Evolutionary conservation across 2,888 invertebrate genomes (phyloP).

Genomic region (Drosophila pegasa): DNA sequence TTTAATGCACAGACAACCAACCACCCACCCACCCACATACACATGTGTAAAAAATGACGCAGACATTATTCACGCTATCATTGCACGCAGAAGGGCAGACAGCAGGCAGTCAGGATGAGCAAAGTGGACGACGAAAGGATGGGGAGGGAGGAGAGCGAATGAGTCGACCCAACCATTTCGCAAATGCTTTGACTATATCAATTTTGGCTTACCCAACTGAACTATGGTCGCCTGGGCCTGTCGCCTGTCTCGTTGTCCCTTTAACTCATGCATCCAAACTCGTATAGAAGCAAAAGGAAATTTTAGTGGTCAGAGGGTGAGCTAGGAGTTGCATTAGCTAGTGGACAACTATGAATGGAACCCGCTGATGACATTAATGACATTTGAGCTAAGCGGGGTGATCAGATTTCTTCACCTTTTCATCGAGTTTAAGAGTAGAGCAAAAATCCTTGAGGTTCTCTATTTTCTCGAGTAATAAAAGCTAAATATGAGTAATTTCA

Average conservation of each 20-base stretch:
- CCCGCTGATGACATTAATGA: conserved; percentile 28
- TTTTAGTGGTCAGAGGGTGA: conserved; percentile 35
- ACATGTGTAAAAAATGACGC: conserved; percentile 72
- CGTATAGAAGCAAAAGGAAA: conserved; percentile 15
- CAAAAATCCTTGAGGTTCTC: conserved; percentile 22
- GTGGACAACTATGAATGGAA: conserved; percentile 20
- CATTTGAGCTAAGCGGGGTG: conserved; percentile 28
- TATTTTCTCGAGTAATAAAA: conserved; percentile 30
- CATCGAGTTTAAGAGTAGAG: neutral
- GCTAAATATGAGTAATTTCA: conserved; percentile 3
- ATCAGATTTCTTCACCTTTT: neutral
- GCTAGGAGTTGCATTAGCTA: conserved; percentile 60
- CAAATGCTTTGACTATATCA: conserved; percentile 48
- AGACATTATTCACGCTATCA: conserved; percentile 81
- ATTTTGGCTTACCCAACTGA: conserved; percentile 50
- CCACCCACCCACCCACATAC: conserved; percentile 19
- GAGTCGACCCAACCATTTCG: conserved; percentile 14
- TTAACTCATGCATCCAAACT: conserved; percentile 41
- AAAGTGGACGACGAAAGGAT: neutral
- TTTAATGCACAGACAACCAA: conserved; percentile 61
- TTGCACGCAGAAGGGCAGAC: conserved; percentile 51
- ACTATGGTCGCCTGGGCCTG: conserved; percentile 46
- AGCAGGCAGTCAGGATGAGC: conserved; percentile 8
- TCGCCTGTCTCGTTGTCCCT: conserved; percentile 17
- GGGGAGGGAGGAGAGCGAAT: neutral